Base-by-base conservation (phyloP, 2,888 invertebrate species). In the Netelia inedita region DNA sequence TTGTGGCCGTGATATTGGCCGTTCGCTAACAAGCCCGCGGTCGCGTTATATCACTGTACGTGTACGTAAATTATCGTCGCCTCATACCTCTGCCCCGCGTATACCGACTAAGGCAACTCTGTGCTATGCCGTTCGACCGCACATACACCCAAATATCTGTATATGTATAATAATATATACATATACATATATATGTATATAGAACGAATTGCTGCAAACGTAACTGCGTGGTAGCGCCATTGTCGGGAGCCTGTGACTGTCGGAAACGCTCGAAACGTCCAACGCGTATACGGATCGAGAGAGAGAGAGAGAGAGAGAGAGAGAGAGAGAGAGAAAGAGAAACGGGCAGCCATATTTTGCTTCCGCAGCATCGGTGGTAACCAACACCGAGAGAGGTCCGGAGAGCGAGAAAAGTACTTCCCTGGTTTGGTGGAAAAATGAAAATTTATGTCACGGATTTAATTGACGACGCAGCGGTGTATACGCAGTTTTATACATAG, bases 1-100 rank as follows among this genome's bases (percentile, higher is more conserved):
- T 83, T 83, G 83, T 41, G 83, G 83, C 79, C 8, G 83, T 79
- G 79, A 83, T 83, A 83, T 83, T 83, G 79, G 79, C 83, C 74
- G 69, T 79, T 73, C 83, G 74, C 83, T 83, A 83, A 83, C 83
- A 83, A 83, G 83, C 74, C 69, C 59, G 83, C 63, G 79, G 83
- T 83, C 55, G 74, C 83, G 83, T 83, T 83, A 83, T 79, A 74
- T 74, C 79, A 74, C 79, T 63, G 46, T 65, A 63, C 79, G 79
- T 63, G 69, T 79, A 74, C 74, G 79, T 83, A 79, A 83, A 83
- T 83, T 83, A 83, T 83, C 79, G 79, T 69, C 28, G 63, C 3
- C 28, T 19, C 23, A 57, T 23, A 57, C n/a, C 59, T 10, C 63
- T 28, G 63, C 35, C 10, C 2, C n/a, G n/a, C 19, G n/a, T 82